Base-by-base conservation (phyloP, 1,140 invertebrate species). In the Ruditapes philippinarum region DNA sequence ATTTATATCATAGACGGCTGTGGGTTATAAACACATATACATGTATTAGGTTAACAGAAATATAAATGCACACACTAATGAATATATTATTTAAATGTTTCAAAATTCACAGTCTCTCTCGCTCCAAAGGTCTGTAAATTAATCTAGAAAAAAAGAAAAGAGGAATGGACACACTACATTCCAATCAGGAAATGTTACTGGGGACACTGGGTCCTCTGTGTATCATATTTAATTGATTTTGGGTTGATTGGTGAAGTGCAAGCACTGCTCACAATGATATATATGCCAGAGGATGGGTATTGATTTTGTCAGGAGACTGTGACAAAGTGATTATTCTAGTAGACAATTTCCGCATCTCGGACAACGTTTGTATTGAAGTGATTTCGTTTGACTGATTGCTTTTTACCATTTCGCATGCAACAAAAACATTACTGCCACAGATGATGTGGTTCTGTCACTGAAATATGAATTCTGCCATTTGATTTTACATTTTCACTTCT, bases 371-470 rank as follows among this genome's bases (percentile, higher is more conserved):
- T 62, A 62, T 62, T 62, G 28, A 62, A 62, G 57, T 28, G 57
- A 62, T 62, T 62, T 62, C 7, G 57, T 62, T 62, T 62, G 57
- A 62, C 25, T 62, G 57, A 62, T 62, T 62, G 57, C 57, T 62
- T 62, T 62, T 62, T 62, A 28, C 57, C 57, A 62, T 9, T 62
- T n/a, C n/a, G n/a, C 57, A 62, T 62, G 57, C 57, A 62, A 62
- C 19, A n/a, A 62, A 62, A n/a, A 28, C 57, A 62, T 62, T 62
- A 62, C 57, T 57, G 4, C 51, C 19, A n/a, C 42, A 5, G 14
- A 45, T 45, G 42, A 45, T 45, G 42, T 45, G 42, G 42, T 45
- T n/a, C 42, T 45, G 14, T 62, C 19, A 28, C n/a, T 28, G 57
- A 62, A 25, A 28, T 28, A 62, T 62, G 57, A 1, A 28, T 62